Conservation (phyloP, 2,113 vertebrate genomes). For the Chloropsis cyanopogon region DNA sequence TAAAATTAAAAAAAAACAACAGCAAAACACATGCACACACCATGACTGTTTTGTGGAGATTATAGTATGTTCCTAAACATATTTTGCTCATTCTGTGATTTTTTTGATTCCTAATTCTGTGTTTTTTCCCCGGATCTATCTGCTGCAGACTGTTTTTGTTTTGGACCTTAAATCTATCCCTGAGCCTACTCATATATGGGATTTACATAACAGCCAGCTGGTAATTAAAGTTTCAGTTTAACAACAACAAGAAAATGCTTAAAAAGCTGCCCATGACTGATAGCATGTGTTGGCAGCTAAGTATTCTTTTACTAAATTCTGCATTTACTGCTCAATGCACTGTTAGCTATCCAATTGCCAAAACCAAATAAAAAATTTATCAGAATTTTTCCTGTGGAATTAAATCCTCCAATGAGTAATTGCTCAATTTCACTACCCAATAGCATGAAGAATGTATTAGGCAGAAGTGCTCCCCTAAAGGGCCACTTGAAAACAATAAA, state of each 20-base stretch:
- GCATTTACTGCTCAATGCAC: not conserved
- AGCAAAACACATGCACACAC: constrained; percentile 59
- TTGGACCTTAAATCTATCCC: not conserved
- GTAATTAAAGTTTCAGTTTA: not conserved
- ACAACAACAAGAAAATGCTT: not conserved
- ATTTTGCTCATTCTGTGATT: not conserved
- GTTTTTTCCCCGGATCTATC: not conserved
- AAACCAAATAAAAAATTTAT: not conserved
- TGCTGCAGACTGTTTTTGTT: not conserved
- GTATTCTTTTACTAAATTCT: not conserved
- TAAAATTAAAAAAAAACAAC: not conserved
- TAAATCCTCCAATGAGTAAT: not conserved
- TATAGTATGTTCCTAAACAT: not conserved
- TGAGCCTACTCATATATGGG: not conserved
- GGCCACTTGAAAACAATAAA: not conserved
- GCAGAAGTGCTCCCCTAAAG: not conserved
- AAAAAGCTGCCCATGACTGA: not conserved
- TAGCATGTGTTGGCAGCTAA: not conserved
- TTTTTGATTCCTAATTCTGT: not conserved
- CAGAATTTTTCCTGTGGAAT: not conserved
- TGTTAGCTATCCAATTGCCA: not conserved
- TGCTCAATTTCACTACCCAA: not conserved
- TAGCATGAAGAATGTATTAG: not conserved
- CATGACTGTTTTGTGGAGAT: constrained; percentile 11
- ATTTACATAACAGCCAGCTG: not conserved